Conservation (phyloP, 2,888 invertebrate species). For the Pseudococcus longispinus region DNA sequence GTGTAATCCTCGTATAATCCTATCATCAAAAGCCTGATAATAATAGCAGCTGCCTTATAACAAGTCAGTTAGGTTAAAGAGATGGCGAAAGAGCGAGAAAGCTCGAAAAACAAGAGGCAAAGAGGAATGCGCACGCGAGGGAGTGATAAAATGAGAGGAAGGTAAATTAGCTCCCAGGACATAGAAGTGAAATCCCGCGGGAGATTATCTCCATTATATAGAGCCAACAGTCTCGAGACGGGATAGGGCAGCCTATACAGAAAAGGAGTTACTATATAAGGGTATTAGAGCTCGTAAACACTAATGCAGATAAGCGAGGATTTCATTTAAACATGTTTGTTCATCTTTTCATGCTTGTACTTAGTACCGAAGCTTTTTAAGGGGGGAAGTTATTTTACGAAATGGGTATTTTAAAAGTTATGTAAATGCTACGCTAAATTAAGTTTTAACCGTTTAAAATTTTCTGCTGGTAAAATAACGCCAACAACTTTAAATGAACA, state of each 20-base stretch:
- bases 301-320: slow-evolving; percentile 57
- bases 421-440: slow-evolving; percentile 56
- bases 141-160: slow-evolving; percentile 57
- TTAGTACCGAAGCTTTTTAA: slow-evolving; percentile 52
- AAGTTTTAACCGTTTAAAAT: slow-evolving; percentile 56
- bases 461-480: slow-evolving; percentile 41
- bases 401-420: slow-evolving; percentile 57
- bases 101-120: slow-evolving; percentile 40
- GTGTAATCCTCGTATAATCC: slow-evolving; percentile 56
- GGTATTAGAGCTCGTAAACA: slow-evolving; percentile 57
- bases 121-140: slow-evolving; percentile 49
- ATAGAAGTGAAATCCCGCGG: slow-evolving; percentile 55
- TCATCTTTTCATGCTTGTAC: slow-evolving; percentile 57
- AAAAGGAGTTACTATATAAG: slow-evolving; percentile 56
- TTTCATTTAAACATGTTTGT: slow-evolving; percentile 57
- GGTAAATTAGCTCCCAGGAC: slow-evolving; percentile 57
- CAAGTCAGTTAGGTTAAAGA: slow-evolving; percentile 57
- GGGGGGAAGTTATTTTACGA: slow-evolving; percentile 53
- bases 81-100: slow-evolving; percentile 56
- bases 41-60: slow-evolving; percentile 56
- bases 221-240: slow-evolving; percentile 55
- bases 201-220: slow-evolving; percentile 56
- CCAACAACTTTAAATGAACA: slow-evolving; percentile 32
- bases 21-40: slow-evolving; percentile 56
- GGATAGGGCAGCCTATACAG: slow-evolving; percentile 53